phyloP scores from a whole-genome alignment of 2,888 invertebrate species.

The Amblyjoppa proteus region DNA sequence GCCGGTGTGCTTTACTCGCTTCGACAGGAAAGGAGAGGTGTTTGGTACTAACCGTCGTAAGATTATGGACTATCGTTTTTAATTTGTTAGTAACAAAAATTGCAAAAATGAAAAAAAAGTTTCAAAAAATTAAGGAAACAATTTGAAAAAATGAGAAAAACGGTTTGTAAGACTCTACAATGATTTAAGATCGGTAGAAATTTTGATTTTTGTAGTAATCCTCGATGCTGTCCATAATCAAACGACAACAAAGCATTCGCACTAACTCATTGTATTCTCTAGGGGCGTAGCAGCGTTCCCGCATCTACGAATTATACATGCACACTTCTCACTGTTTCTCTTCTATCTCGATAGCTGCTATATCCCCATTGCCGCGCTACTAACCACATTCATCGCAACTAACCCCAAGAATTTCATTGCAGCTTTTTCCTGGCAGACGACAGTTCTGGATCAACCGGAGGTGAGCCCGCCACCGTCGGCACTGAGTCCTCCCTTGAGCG shows the following conservation, averaged over 20 bases:
- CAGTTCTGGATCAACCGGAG: conserved; percentile 81
- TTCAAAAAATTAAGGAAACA: not conserved
- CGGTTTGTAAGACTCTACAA: not conserved
- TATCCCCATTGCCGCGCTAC: conserved; percentile 75
- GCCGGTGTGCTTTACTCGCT: conserved; percentile 69
- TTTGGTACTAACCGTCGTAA: conserved; percentile 67
- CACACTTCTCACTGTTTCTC: conserved; percentile 24
- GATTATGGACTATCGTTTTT: conserved; percentile 28
- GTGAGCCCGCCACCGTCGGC: conserved; percentile 82
- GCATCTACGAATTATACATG: conserved; percentile 59
- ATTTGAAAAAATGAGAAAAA: not conserved
- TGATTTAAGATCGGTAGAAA: not conserved
- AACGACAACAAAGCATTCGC: conserved; percentile 56
- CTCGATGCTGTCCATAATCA: conserved; percentile 62
- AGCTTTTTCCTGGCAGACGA: conserved; percentile 83
- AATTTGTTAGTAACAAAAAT: not conserved
- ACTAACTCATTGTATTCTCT: conserved; percentile 73
- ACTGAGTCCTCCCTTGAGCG: conserved; percentile 83
- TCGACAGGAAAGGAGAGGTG: conserved; percentile 70
- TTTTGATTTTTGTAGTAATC: not conserved
- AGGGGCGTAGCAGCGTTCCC: conserved; percentile 72
- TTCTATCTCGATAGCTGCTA: conserved; percentile 66
- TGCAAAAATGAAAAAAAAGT: not conserved
- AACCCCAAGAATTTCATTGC: conserved; percentile 80
- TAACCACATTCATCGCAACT: conserved; percentile 78